Percentiles rank a stretch among this genome's conserved stretches.
Conservation (phyloP, 2,888 invertebrate genomes). For the Melipona bicolor region DNA sequence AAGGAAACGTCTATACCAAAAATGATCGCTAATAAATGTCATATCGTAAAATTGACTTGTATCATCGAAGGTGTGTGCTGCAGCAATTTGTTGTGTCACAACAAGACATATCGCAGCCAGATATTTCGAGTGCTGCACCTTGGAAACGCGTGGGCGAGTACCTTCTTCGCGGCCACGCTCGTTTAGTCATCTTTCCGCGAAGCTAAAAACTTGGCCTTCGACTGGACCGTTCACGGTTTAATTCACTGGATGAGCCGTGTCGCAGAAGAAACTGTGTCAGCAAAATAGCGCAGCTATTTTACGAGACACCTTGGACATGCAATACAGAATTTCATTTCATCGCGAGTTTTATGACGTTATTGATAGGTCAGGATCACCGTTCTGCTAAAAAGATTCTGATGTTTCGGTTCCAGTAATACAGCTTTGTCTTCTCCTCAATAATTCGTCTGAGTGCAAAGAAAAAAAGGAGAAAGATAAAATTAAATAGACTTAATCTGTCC, state of each 20-base stretch:
- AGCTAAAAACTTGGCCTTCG: conserved; percentile 75
- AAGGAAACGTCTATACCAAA: background rate
- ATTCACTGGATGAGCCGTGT: conserved; percentile 73
- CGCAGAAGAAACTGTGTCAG: conserved; percentile 77
- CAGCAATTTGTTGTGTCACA: conserved; percentile 16
- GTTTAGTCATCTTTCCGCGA: conserved; percentile 57
- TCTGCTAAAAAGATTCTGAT: background rate
- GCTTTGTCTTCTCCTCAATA: background rate
- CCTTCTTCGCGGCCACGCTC: conserved; percentile 9
- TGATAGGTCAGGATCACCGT: conserved; percentile 37
- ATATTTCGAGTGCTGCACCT: conserved; percentile 28
- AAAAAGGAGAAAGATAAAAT: background rate
- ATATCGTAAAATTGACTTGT: background rate
- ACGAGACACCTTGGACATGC: conserved; percentile 76
- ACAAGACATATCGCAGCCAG: conserved; percentile 7
- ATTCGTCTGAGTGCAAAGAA: background rate
- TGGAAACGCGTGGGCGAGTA: conserved; percentile 3
- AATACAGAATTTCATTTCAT: conserved; percentile 70
- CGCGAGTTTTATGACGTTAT: conserved; percentile 40
- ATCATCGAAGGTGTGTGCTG: background rate
- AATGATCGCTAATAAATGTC: background rate
- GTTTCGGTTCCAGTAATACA: background rate
- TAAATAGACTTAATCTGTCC: background rate
- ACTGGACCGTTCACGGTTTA: conserved; percentile 59
- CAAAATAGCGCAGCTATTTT: conserved; percentile 79